phyloP scores from a whole-genome alignment of 2,113 vertebrate species.

The Gracilinanus agilis region DNA sequence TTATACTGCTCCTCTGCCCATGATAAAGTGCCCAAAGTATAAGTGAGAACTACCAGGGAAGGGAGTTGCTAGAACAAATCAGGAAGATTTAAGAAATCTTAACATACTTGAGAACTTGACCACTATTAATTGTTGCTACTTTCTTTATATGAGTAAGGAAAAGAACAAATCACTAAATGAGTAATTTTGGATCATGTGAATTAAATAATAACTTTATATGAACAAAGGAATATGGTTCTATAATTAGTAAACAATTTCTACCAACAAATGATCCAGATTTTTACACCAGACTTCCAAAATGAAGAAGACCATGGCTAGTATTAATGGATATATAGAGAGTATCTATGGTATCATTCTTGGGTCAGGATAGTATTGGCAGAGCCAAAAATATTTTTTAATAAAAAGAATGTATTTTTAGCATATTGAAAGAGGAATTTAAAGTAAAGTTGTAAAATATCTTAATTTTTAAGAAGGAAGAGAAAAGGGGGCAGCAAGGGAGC shows the following conservation, averaged over 20 bases:
- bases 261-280: constrained; percentile 5
- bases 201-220: not conserved
- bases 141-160: not conserved
- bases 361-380: not conserved
- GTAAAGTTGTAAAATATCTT: not conserved
- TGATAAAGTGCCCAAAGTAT: not conserved
- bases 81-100: not conserved
- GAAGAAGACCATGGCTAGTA: not conserved
- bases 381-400: constrained; percentile 37
- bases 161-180: not conserved
- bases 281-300: constrained; percentile 9
- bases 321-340: not conserved
- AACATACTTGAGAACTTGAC: not conserved
- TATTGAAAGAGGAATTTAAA: constrained; percentile 24
- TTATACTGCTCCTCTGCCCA: not conserved
- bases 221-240: constrained; percentile 7
- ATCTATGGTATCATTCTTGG: not conserved
- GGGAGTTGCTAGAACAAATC: not conserved
- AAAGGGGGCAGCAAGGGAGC: no score
- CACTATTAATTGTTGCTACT: not conserved
- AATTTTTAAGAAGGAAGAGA: constrained; percentile 13
- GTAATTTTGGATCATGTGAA: not conserved
- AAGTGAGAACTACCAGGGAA: not conserved
- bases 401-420: not conserved
- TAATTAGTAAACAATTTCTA: constrained; percentile 13